phyloP scores from a whole-genome alignment of 2,113 vertebrate species.

The Apodemus speciosus region DNA sequence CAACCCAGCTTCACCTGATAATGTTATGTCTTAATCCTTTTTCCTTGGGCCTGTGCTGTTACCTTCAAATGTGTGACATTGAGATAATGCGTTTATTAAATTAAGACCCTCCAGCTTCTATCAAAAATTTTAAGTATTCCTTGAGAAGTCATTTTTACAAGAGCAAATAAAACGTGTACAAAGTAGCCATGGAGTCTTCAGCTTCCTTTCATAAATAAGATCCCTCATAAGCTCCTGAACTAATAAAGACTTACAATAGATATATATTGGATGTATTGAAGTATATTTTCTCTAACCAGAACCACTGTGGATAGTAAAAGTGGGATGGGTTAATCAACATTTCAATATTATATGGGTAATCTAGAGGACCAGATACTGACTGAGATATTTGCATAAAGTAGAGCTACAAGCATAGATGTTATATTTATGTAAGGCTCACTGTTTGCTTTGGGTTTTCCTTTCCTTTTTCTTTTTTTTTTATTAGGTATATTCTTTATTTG shows the following conservation, averaged over 20 bases:
- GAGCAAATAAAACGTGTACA: conserved; percentile 22
- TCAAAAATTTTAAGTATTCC: conserved; percentile 75
- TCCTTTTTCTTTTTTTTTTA: too few species aligned
- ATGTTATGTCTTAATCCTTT: conserved; percentile 75
- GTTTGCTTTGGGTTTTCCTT: not conserved
- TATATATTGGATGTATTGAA: not conserved
- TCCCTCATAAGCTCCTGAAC: not conserved
- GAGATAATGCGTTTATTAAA: conserved; percentile 75
- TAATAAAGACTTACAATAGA: conserved; percentile 25
- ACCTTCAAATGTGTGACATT: conserved; percentile 77
- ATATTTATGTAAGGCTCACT: conserved; percentile 27
- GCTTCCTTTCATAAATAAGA: conserved; percentile 7
- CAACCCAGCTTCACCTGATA: conserved; percentile 68
- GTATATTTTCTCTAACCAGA: not conserved
- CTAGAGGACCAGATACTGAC: not conserved
- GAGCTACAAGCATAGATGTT: not conserved
- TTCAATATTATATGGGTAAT: not conserved
- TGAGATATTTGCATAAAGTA: not conserved
- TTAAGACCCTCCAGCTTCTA: conserved; percentile 65
- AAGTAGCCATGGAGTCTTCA: conserved; percentile 51
- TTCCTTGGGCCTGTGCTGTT: not conserved
- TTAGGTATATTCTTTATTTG: too few species aligned
- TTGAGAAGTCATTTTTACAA: not conserved
- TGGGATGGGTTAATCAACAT: not conserved
- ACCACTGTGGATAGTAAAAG: not conserved